These are phyloP conservation scores for Dysmachus trigonus DNA, from an alignment of 2,888 invertebrate species.

Conservation along the genomic window DNA sequence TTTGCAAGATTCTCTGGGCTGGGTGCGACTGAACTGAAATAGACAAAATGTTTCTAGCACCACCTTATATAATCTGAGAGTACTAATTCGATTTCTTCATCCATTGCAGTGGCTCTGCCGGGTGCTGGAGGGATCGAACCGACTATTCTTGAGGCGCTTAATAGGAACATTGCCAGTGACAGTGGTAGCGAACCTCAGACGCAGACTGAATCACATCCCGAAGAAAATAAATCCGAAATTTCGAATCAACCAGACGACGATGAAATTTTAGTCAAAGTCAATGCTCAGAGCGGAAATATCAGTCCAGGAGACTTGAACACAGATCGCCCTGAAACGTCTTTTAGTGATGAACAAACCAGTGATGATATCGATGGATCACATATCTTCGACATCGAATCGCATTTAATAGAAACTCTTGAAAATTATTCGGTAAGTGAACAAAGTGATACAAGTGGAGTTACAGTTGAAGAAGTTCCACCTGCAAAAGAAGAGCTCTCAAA, in stretches of 20 bases:
- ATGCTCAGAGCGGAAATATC: background rate
- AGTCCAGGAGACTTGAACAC: background rate
- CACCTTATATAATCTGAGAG: slow-evolving; percentile 24
- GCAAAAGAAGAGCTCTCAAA: slow-evolving; percentile 58
- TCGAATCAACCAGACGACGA: background rate
- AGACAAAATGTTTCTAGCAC: slow-evolving; percentile 25
- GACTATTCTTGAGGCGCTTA: slow-evolving; percentile 61
- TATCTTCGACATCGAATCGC: slow-evolving; percentile 61
- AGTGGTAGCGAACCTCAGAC: slow-evolving; percentile 7
- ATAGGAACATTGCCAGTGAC: slow-evolving; percentile 52
- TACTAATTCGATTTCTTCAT: slow-evolving; percentile 27
- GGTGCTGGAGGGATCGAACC: slow-evolving; percentile 61
- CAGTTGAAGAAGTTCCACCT: slow-evolving; percentile 59
- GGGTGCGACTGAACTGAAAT: slow-evolving; percentile 20
- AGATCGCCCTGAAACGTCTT: background rate
- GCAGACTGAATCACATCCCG: background rate
- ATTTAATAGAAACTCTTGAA: slow-evolving; percentile 61
- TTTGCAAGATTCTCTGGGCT: slow-evolving; percentile 3
- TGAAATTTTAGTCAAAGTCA: slow-evolving; percentile 6
- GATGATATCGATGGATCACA: slow-evolving; percentile 43
- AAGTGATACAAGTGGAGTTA: slow-evolving; percentile 55
- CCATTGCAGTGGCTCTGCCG: slow-evolving; percentile 63
- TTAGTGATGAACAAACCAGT: background rate
- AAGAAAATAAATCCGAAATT: background rate
- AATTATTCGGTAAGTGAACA: slow-evolving; percentile 54